phyloP scores from a whole-genome alignment of 2,797 vertebrate species.

The Novumbra hubbsi region DNA sequence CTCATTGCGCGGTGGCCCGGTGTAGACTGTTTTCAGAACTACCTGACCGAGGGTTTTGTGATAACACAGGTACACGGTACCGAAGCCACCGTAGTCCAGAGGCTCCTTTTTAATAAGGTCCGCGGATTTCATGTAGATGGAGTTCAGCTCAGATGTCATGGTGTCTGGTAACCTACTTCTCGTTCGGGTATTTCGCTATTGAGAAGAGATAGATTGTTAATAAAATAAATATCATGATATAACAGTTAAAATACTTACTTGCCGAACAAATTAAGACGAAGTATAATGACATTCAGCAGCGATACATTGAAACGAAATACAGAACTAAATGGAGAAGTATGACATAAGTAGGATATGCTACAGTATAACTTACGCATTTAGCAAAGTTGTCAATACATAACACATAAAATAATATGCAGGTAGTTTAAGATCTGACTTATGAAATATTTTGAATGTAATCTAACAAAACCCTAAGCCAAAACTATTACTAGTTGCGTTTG shows the following conservation, averaged over 20 bases:
- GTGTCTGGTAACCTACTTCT: not conserved
- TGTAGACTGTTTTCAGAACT: constrained; percentile 90
- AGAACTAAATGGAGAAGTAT: constrained; percentile 21
- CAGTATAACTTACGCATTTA: not conserved
- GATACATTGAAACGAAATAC: no score
- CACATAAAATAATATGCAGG: not conserved
- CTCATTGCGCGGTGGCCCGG: constrained; percentile 81
- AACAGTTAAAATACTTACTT: not conserved
- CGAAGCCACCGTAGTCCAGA: constrained; percentile 88
- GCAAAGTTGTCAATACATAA: not conserved
- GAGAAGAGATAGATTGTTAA: not conserved
- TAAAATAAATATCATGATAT: not conserved
- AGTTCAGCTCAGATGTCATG: constrained; percentile 76
- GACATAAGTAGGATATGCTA: not conserved
- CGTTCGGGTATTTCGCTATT: not conserved
- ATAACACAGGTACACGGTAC: constrained; percentile 86
- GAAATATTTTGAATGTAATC: no score
- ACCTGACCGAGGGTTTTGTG: constrained; percentile 86
- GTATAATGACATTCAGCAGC: not conserved
- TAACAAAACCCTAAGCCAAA: not conserved
- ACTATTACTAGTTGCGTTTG: not conserved
- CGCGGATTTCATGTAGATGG: constrained; percentile 77
- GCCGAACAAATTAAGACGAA: not conserved
- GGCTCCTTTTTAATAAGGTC: constrained; percentile 78
- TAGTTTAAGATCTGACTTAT: not conserved